Base-by-base conservation (phyloP, 2,797 vertebrate species). In the Smutsia gigantea region DNA sequence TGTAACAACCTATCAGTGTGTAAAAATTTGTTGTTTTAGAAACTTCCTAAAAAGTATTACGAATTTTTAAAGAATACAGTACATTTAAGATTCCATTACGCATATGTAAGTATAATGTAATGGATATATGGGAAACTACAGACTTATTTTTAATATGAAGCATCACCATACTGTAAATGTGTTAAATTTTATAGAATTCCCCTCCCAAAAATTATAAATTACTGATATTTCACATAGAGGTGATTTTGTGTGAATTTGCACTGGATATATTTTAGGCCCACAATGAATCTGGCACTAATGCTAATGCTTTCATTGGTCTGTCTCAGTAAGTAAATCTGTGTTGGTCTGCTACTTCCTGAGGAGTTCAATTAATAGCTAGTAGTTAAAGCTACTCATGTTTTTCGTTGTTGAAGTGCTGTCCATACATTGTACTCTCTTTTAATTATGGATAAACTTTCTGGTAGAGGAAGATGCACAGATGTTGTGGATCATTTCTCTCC, bases 11-110 rank as follows among this genome's bases (percentile, higher is more conserved):
- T 88, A 57, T 29, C 46, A 69, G 34, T 69, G n/a, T 15, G 4
- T 59, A 79, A 39, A 2, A 93, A 77, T 34, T 29, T 55, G n/a
- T 71, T 77, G 49, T 87, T 88, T 91, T 82, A 59, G 87, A 86
- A 86, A 66, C 11, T 64, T 90, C 5, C 21, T 69, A 39, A 74
- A 85, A 71, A 59, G 5, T 25, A 57, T 68, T 92, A 90, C 11
- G 49, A 93, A 34, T 75, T 97, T 89, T 86, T n/a, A 93, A 78
- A 59, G 11, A 71, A 51, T 42, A 4, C 25, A 78, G 27, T 85
- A 23, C 37, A 55, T 51, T 93, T 86, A 57, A 42, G 17, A 89
- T 64, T 17, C 7, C 25, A 69, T 71, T 91, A 66, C 51, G 1
- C 46, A 29, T 79, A 25, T 15, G 0, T 66, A 46, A 75, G 0